Conservation (phyloP, 2,113 vertebrate genomes). For the Nerophis ophidion region DNA sequence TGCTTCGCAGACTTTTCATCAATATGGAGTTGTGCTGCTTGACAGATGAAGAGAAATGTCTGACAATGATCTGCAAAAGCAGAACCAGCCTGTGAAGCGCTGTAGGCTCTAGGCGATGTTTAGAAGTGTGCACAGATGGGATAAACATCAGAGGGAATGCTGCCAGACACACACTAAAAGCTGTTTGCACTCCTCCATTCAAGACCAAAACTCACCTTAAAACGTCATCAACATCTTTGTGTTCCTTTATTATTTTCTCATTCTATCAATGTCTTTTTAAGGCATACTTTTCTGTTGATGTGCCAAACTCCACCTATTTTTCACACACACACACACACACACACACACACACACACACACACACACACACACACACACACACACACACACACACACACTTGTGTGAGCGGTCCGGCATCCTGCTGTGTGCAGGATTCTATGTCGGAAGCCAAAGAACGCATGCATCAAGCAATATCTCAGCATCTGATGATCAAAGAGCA, state of each 20-base stretch:
- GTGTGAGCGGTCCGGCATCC: conserved; percentile 23
- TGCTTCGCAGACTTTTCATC: conserved; percentile 18
- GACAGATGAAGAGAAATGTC: conserved; percentile 38
- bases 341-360: neutral
- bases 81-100: conserved; percentile 45
- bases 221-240: neutral
- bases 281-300: neutral
- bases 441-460: conserved; percentile 20
- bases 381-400: neutral
- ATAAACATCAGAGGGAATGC: conserved; percentile 49
- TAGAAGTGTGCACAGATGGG: conserved; percentile 40
- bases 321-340: neutral
- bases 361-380: neutral
- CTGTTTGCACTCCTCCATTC: conserved; percentile 29
- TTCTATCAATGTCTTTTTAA: neutral
- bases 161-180: conserved; percentile 36
- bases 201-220: conserved; percentile 7
- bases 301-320: neutral
- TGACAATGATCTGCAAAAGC: conserved; percentile 43
- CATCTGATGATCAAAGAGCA: conserved; percentile 64
- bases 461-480: conserved; percentile 31
- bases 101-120: conserved; percentile 42
- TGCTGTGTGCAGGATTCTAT: conserved; percentile 30
- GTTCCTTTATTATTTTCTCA: conserved; percentile 1
- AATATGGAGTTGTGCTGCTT: conserved; percentile 16